phyloP scores from a whole-genome alignment of 2,113 vertebrate species.

The Notothenia coriiceps region DNA sequence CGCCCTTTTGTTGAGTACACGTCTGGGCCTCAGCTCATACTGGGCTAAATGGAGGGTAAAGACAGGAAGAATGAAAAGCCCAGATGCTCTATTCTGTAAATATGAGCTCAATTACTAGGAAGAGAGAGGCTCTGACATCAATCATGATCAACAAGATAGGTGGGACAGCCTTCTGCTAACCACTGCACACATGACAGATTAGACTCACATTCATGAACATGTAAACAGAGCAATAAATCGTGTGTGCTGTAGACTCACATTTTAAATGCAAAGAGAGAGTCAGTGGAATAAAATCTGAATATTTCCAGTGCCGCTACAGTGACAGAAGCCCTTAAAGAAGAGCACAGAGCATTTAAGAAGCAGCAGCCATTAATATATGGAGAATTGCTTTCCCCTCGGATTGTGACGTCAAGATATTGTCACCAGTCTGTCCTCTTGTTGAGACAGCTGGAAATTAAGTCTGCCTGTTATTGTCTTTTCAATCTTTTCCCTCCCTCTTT shows the following conservation, averaged over 20 bases:
- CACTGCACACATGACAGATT: conserved; percentile 7
- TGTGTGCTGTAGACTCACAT: neutral
- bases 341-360: conserved; percentile 11
- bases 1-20: conserved; percentile 4
- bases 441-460: conserved; percentile 81
- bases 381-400: conserved; percentile 20
- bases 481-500: conserved; percentile 55
- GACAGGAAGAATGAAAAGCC: conserved; percentile 39
- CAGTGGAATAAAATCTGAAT: conserved; percentile 4
- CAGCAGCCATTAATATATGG: conserved; percentile 11
- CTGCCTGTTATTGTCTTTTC: conserved; percentile 59
- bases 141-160: conserved; percentile 56
- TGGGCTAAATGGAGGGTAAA: conserved; percentile 52
- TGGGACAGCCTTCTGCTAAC: conserved; percentile 26
- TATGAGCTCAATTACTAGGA: conserved; percentile 58
- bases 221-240: conserved; percentile 2
- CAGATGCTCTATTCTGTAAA: conserved; percentile 62
- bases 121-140: conserved; percentile 52
- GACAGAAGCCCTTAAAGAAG: conserved; percentile 14
- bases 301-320: conserved; percentile 8
- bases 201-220: neutral
- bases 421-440: conserved; percentile 53
- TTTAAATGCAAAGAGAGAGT: conserved; percentile 8
- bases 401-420: conserved; percentile 39
- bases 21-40: conserved; percentile 11